phyloP scores from a whole-genome alignment of 2,797 vertebrate genomes.

The Centropyge bicolor region DNA sequence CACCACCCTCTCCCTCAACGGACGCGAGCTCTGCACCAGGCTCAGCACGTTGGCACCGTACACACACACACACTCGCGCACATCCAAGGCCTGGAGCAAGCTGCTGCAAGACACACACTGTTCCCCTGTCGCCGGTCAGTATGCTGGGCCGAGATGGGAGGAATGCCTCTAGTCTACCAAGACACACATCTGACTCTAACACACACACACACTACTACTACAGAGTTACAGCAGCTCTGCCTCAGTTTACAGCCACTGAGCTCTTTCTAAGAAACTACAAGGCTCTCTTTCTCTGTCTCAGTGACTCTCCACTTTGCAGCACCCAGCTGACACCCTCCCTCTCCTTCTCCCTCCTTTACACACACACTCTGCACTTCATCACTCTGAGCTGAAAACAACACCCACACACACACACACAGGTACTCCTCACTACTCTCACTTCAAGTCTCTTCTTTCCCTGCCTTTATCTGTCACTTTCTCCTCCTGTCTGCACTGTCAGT shows the following conservation, averaged over 20 bases:
- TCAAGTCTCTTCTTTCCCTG: slow-evolving; percentile 31
- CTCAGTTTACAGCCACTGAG: slow-evolving; percentile 57
- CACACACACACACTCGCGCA: slow-evolving; percentile 82
- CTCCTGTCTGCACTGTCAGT: neutral
- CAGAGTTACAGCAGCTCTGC: slow-evolving; percentile 52
- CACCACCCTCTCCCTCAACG: slow-evolving; percentile 80
- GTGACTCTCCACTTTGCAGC: slow-evolving; percentile 64
- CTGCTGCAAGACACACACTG: slow-evolving; percentile 85
- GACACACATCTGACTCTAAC: slow-evolving; percentile 42
- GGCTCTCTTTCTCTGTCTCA: slow-evolving; percentile 65
- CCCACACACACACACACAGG: slow-evolving; percentile 17
- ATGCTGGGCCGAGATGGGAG: slow-evolving; percentile 12
- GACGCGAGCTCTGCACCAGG: slow-evolving; percentile 87
- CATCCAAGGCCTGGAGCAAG: slow-evolving; percentile 83
- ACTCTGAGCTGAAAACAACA: slow-evolving; percentile 39
- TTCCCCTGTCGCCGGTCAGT: slow-evolving; percentile 72
- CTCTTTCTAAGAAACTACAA: slow-evolving; percentile 56
- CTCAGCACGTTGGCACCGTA: slow-evolving; percentile 87
- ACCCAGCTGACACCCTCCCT: slow-evolving; percentile 62
- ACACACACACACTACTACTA: slow-evolving; percentile 36
- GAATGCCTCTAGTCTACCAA: slow-evolving; percentile 48
- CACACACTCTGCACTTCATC: slow-evolving; percentile 67
- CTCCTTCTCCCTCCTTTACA: slow-evolving; percentile 46
- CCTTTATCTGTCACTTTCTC: slow-evolving; percentile 25
- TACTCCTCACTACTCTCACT: slow-evolving; percentile 35